Percentiles rank a stretch among this genome's conserved stretches.
Evolutionary conservation across 2,888 invertebrate species (phyloP).

Genomic region (Hydrotaea diabolus): DNA sequence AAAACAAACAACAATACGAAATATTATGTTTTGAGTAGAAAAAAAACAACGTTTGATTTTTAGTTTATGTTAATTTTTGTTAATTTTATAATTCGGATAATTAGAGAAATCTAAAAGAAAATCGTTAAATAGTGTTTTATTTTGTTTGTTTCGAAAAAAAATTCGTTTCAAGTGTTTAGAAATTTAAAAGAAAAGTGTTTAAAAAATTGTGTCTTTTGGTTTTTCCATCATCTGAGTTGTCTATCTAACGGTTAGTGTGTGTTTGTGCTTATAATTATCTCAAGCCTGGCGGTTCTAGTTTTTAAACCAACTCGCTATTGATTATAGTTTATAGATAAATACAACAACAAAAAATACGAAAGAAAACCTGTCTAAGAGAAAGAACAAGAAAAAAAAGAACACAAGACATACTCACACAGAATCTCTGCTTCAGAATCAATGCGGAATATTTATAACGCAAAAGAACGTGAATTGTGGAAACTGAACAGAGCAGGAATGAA

Average conservation of each 20-base stretch:
- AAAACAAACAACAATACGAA: conserved; percentile 5
- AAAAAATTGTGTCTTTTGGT: background rate
- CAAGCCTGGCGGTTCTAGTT: background rate
- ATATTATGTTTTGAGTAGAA: conserved; percentile 9
- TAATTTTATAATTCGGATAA: background rate
- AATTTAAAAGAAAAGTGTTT: background rate
- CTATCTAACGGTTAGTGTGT: conserved; percentile 29
- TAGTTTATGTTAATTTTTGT: conserved; percentile 21
- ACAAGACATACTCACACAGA: background rate
- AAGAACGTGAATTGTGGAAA: conserved; percentile 6
- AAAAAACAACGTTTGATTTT: background rate
- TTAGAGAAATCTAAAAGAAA: too few relatives aligned
- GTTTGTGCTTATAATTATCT: background rate
- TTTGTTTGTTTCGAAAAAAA: background rate
- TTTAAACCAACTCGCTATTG: background rate
- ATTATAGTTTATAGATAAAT: background rate
- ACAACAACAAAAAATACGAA: background rate
- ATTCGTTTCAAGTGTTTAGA: background rate
- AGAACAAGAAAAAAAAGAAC: background rate
- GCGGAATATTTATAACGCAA: conserved; percentile 28
- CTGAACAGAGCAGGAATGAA: background rate
- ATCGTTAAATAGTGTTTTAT: background rate
- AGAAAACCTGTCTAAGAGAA: background rate
- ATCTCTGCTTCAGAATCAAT: conserved; percentile 11
- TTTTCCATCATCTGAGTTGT: background rate